Percentiles rank a stretch among this genome's conserved stretches.
phyloP scores from a whole-genome alignment of 2,113 vertebrate genomes.

The Brienomyrus longianalis region DNA sequence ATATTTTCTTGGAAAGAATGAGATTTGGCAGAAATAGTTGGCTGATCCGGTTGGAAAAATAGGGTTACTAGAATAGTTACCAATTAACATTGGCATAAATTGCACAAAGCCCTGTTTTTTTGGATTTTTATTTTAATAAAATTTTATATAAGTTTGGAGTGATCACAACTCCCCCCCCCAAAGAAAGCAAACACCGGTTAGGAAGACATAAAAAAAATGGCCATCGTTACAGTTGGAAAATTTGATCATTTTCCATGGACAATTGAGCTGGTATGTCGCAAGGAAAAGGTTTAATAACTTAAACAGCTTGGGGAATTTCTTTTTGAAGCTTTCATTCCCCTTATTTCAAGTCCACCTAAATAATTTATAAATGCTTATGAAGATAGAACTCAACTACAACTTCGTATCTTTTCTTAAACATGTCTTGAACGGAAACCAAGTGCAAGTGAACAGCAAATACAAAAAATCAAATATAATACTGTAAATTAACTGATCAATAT shows the following conservation, averaged over 20 bases:
- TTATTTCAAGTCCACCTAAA: not conserved
- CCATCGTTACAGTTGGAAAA: not conserved
- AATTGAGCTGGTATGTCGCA: not conserved
- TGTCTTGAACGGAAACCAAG: not conserved
- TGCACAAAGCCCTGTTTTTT: not conserved
- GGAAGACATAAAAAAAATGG: not conserved
- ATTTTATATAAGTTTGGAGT: not conserved
- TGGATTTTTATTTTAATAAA: too few species aligned
- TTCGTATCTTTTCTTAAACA: not conserved
- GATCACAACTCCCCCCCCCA: not conserved
- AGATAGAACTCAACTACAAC: not conserved
- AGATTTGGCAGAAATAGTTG: not conserved
- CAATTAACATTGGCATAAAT: not conserved
- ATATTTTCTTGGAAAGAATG: not conserved
- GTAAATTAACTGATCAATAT: not conserved
- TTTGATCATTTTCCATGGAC: not conserved
- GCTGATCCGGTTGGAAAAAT: not conserved
- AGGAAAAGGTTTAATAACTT: conserved; percentile 13
- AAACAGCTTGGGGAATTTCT: conserved; percentile 1
- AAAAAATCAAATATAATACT: not conserved
- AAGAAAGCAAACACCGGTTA: not conserved
- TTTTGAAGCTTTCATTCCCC: not conserved
- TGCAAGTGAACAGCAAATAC: conserved; percentile 3
- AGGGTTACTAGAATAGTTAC: not conserved
- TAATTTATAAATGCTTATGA: conserved; percentile 4